Evolutionary conservation across 2,888 invertebrate genomes (phyloP), one percentile per base, ranked within the genome.

Genomic region (Apantesis nais): DNA sequence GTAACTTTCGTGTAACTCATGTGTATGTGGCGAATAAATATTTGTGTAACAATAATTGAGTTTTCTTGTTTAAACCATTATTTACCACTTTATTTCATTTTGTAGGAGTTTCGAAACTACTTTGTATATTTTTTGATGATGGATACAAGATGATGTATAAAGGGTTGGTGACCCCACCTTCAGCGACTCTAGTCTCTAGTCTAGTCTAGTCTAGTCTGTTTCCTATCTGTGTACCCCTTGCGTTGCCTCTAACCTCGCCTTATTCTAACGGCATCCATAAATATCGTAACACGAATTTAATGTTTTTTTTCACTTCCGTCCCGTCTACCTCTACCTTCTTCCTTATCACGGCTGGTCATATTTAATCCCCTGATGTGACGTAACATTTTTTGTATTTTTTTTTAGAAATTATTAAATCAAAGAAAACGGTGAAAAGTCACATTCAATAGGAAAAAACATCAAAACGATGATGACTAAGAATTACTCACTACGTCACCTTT

Each of bases 1-100:
- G 86, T 90, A 85, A 84, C 87, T 88, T 85, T 85, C 88, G 85
- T 91, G 88, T 90, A 89, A 89, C 88, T 90, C 89, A 89, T 92
- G 89, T 90, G 90, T 91, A 91, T 88, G 90, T 91, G 89, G 86
- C 87, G 86, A 92, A 92, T 93, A 93, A 93, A 82, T 78, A 91
- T 90, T 91, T 93, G 92, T 94, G 91, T 91, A 93, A 93, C 90
- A 89, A 86, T 86, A 75, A 60, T 52, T 75, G 73, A 84, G 85
- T 85, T 76, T 85, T 72, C 12, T 67, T 63, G 19, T 22, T 29
- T 19, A 5, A 62, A 41, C 22, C 16, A 37, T 39, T 25, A n/a
- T n/a, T n/a, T 9, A 16, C 62, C 3, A 2, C 7, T 44, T 37
- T 3, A 2, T 19, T 14, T 16, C 7, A 29, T 41, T 63, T 25